A percentile compares a stretch with the other conserved stretches of the same genome.
These are phyloP conservation scores for Coleophora deauratella DNA, from an alignment of 2,888 invertebrate species.

Conservation along the genomic window DNA sequence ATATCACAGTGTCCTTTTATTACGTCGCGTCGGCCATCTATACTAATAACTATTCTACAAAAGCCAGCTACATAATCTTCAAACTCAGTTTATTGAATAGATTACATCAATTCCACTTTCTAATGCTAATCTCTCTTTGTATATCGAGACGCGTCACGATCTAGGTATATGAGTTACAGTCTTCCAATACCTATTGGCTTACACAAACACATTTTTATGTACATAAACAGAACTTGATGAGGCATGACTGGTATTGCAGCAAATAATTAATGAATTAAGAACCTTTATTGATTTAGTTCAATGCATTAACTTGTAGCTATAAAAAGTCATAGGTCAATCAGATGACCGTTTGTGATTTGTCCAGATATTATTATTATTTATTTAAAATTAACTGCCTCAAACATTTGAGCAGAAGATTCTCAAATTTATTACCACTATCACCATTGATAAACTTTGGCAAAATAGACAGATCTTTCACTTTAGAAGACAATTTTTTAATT, in stretches of 20 bases:
- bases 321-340: too few relatives aligned
- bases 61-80: background rate
- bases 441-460: too few relatives aligned
- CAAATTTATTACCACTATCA: too few relatives aligned
- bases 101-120: conserved; percentile 50
- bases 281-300: conserved; percentile 30
- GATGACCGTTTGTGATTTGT: too few relatives aligned
- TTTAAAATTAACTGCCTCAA: too few relatives aligned
- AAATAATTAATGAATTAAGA: conserved; percentile 29
- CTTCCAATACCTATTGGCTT: too few relatives aligned
- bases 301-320: conserved; percentile 12
- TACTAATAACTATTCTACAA: conserved; percentile 18
- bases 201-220: too few relatives aligned
- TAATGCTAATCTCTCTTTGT: conserved; percentile 37
- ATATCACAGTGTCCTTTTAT: conserved; percentile 29
- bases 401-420: too few relatives aligned
- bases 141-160: conserved; percentile 39
- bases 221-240: conserved; percentile 21
- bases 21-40: conserved; percentile 32
- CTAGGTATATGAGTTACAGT: conserved; percentile 2
- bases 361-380: too few relatives aligned
- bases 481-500: too few relatives aligned
- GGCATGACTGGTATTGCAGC: conserved; percentile 34
- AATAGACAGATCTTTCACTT: too few relatives aligned
- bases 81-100: conserved; percentile 14